A percentile compares a stretch with the other conserved stretches of the same genome.
These are phyloP conservation scores for Ageneiosus marmoratus DNA, from an alignment of 2,113 vertebrate genomes.

Conservation along the genomic window DNA sequence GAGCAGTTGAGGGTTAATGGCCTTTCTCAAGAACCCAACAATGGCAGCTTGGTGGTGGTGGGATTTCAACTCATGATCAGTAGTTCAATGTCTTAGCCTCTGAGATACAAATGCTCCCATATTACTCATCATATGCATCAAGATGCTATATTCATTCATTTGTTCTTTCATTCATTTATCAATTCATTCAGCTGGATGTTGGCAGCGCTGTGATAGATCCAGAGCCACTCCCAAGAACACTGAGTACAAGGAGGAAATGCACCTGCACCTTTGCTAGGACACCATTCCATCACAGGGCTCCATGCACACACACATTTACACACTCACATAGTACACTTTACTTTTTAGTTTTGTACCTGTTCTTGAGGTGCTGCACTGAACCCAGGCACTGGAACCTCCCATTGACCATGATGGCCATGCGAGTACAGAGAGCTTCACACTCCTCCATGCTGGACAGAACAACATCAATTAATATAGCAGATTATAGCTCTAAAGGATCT, in stretches of 20 bases:
- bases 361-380: conserved; percentile 86
- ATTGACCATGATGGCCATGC: conserved; percentile 92
- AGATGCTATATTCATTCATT: not conserved
- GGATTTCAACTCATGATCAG: too few relatives aligned
- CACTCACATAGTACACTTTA: too few relatives aligned
- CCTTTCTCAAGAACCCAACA: too few relatives aligned
- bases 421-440: conserved; percentile 86
- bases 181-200: not conserved
- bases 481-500: not conserved
- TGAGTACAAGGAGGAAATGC: not conserved
- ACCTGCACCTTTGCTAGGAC: not conserved
- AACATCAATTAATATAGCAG: not conserved
- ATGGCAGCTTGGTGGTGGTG: too few relatives aligned
- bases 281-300: not conserved
- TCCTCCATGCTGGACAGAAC: conserved; percentile 84
- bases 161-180: too few relatives aligned
- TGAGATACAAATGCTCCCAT: too few relatives aligned
- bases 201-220: not conserved
- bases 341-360: conserved; percentile 71
- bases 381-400: conserved; percentile 88
- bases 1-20: too few relatives aligned
- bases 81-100: too few relatives aligned
- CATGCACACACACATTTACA: not conserved
- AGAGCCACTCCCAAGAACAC: not conserved
- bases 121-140: not conserved